These are phyloP conservation scores for Zaprionus africanus DNA, from an alignment of 1,140 invertebrate genomes.

Conservation along the genomic window DNA sequence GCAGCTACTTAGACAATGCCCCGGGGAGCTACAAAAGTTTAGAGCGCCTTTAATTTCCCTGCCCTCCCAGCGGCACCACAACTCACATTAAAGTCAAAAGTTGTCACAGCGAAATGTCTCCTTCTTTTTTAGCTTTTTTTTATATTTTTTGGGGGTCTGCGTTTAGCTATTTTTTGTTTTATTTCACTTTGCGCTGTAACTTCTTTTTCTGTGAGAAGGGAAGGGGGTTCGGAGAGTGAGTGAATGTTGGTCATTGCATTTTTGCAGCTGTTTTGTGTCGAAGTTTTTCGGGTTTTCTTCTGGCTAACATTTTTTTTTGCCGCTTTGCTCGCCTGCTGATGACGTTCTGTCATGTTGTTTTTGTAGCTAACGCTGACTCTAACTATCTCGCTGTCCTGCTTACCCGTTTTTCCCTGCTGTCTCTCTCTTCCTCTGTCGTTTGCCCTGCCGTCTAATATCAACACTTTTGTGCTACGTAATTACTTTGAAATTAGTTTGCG, in stretches of 20 bases:
- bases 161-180: slow-evolving; percentile 11
- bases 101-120: slow-evolving; percentile 57
- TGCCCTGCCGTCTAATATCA: slow-evolving; percentile 76
- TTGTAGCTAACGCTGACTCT: slow-evolving; percentile 45
- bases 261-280: slow-evolving; percentile 62
- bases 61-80: slow-evolving; percentile 18
- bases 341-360: slow-evolving; percentile 77
- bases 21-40: slow-evolving; percentile 36
- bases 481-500: slow-evolving; percentile 83
- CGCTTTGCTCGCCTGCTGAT: slow-evolving; percentile 56
- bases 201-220: slow-evolving; percentile 17
- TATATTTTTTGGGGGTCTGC: background rate
- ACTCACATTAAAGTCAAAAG: slow-evolving; percentile 72
- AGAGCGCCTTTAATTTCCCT: slow-evolving; percentile 64
- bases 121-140: slow-evolving; percentile 13
- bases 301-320: slow-evolving; percentile 27
- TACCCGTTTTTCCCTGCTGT: background rate
- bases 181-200: slow-evolving; percentile 13
- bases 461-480: slow-evolving; percentile 83
- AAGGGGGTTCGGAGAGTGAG: background rate
- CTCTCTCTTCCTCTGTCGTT: slow-evolving; percentile 1
- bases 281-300: slow-evolving; percentile 18
- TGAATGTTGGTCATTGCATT: slow-evolving; percentile 12
- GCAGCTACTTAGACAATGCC: slow-evolving; percentile 66
- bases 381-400: background rate